These are phyloP conservation scores for Syrista parreyssii DNA, from an alignment of 2,888 invertebrate species.

Conservation along the genomic window DNA sequence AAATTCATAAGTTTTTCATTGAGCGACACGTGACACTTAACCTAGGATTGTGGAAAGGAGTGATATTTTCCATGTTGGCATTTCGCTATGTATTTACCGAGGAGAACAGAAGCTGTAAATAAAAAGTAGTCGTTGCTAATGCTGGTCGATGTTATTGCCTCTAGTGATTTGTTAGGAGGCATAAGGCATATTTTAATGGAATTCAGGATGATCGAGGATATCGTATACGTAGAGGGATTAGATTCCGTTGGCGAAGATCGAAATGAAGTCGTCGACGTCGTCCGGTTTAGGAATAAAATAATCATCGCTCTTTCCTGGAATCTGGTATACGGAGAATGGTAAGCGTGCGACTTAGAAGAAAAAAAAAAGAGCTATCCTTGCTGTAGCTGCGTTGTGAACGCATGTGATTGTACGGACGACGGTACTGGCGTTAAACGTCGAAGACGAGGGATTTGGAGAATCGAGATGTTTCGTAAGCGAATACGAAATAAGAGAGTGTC, in stretches of 20 bases:
- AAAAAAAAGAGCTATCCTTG: neutral
- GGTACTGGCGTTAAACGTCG: neutral
- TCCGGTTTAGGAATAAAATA: slow-evolving; percentile 24
- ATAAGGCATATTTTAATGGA: neutral
- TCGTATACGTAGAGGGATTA: neutral
- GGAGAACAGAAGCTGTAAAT: neutral
- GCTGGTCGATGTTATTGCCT: neutral
- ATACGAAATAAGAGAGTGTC: neutral
- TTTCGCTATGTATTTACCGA: neutral
- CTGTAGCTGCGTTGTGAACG: neutral
- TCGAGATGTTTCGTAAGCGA: neutral
- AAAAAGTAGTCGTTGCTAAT: neutral
- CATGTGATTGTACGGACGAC: neutral
- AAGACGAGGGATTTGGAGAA: neutral
- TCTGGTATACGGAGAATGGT: slow-evolving; percentile 4
- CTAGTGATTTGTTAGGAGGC: neutral
- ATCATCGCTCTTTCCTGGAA: slow-evolving; percentile 24
- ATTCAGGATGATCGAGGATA: neutral
- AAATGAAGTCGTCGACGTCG: slow-evolving; percentile 11
- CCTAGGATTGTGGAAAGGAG: neutral
- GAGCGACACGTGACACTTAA: slow-evolving; percentile 6
- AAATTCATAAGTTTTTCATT: slow-evolving; percentile 51
- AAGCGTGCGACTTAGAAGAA: neutral
- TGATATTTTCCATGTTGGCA: neutral
- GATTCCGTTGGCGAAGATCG: neutral